These are phyloP conservation scores for Lucilia sericata DNA, from an alignment of 1,140 invertebrate genomes.

Conservation along the genomic window DNA sequence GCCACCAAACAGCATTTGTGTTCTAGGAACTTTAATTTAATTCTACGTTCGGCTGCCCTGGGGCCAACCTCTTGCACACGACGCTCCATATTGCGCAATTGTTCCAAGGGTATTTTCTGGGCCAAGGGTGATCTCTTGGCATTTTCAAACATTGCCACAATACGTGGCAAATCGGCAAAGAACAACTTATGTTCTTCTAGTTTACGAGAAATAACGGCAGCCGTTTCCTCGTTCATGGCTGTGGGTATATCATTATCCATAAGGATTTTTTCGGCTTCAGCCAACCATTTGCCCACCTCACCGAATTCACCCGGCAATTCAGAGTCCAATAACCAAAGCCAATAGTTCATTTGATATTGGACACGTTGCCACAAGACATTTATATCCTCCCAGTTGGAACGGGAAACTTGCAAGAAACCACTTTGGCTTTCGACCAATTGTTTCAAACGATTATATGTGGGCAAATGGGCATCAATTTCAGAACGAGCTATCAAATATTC, in stretches of 20 bases:
- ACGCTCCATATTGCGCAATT: conserved; percentile 82
- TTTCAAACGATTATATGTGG: conserved; percentile 79
- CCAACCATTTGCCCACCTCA: conserved; percentile 89
- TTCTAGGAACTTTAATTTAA: conserved; percentile 88
- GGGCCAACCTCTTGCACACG: conserved; percentile 80
- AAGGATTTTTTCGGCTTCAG: conserved; percentile 85
- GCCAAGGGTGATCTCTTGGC: conserved; percentile 74
- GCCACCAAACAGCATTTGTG: conserved; percentile 93
- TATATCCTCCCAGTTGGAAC: conserved; percentile 83
- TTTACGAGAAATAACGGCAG: conserved; percentile 86
- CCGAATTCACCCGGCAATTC: conserved; percentile 86
- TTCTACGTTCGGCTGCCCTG: conserved; percentile 80
- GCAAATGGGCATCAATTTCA: conserved; percentile 78
- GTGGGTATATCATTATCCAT: conserved; percentile 85
- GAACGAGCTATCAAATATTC: conserved; percentile 79
- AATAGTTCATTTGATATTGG: conserved; percentile 81
- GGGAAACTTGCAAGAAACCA: conserved; percentile 81
- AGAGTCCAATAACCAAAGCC: conserved; percentile 88
- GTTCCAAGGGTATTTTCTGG: conserved; percentile 78
- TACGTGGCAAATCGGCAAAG: conserved; percentile 83
- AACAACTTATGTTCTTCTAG: conserved; percentile 91
- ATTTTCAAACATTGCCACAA: conserved; percentile 81
- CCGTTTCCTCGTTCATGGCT: conserved; percentile 87
- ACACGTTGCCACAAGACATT: conserved; percentile 82
- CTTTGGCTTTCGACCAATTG: conserved; percentile 79